Conservation (phyloP, 23 tunicate species). For the Oikopleura vanhoeffeni region DNA sequence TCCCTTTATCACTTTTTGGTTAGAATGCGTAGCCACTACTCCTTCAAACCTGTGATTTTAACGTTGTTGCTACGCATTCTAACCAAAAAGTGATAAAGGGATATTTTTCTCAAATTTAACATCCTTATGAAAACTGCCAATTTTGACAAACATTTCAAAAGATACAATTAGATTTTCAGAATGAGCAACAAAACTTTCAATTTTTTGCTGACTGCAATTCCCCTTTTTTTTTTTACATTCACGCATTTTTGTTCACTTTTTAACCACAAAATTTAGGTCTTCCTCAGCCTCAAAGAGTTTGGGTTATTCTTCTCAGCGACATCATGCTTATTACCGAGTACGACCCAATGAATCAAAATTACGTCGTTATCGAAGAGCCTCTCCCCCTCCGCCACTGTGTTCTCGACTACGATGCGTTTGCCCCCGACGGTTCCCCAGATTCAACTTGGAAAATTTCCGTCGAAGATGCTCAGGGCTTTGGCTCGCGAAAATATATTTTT, state of each 20-base stretch:
- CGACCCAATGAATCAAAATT: background rate
- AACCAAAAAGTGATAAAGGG: too few species aligned
- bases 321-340: conserved; percentile 9
- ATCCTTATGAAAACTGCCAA: too few species aligned
- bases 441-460: background rate
- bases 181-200: background rate
- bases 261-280: too few species aligned
- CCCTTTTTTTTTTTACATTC: too few species aligned
- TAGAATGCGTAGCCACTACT: too few species aligned
- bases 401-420: background rate
- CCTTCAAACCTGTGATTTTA: too few species aligned
- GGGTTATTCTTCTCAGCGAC: conserved; percentile 5
- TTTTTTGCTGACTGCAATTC: background rate
- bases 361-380: conserved; percentile 3
- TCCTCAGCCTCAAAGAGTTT: conserved; percentile 6
- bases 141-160: too few species aligned
- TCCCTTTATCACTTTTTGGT: too few species aligned
- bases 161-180: too few species aligned
- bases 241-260: too few species aligned
- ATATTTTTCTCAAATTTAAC: too few species aligned
- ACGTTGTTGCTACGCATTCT: too few species aligned
- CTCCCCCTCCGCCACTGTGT: background rate
- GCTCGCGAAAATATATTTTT: background rate
- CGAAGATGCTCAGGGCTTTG: background rate
- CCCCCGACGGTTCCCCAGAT: conserved; percentile 5